Base-by-base conservation (phyloP, 53 echinoderm and acorn worm genomes). In the Antedon mediterranea region DNA sequence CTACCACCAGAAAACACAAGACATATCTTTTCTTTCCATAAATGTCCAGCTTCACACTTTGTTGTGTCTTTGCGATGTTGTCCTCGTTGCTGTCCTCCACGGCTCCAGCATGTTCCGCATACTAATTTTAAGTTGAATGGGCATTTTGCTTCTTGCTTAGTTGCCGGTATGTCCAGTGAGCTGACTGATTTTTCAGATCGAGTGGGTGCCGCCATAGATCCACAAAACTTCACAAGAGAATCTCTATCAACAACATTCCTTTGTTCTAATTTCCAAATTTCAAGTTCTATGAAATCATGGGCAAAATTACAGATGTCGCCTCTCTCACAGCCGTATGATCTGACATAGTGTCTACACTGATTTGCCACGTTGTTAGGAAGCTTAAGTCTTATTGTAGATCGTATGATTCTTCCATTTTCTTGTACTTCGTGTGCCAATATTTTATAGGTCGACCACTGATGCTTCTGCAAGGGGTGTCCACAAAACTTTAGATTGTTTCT, bases 241-340 rank as follows among this genome's bases (percentile, higher is more conserved):
- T 87, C 87, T 31, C 87, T 76, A 3, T 70, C 74, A 13, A 90
- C 73, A 34, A 3, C 27, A 41, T 79, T 71, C 32, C 78, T 72
- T 5, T 70, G 72, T 79, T 90, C 90, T 74, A 90, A 84, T 32
- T 87, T 82, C 90, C 90, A 90, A 28, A 90, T 79, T 31, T 85
- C 85, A 20, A 87, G 77, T 80, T 90, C 90, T 71, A 87, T 30
- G 31, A 72, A 33, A 43, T 87, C 89, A 57, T 93, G 94, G 7
- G 91, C 90, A 82, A 89, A 94, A 28, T 84, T 78, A 82, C 94
- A 94, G 32, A 43, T 72, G 73, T 91, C 71, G 9, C 94, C 89
- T 3, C 32, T 44, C 0, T 44, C 33, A 77, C 94, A 94, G 23
- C n/a, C n/a, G n/a, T 85, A 90, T 32, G 75, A 76, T 78, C 73